Conservation (phyloP, 2,888 invertebrate species). For the Heliothis peltigera region DNA sequence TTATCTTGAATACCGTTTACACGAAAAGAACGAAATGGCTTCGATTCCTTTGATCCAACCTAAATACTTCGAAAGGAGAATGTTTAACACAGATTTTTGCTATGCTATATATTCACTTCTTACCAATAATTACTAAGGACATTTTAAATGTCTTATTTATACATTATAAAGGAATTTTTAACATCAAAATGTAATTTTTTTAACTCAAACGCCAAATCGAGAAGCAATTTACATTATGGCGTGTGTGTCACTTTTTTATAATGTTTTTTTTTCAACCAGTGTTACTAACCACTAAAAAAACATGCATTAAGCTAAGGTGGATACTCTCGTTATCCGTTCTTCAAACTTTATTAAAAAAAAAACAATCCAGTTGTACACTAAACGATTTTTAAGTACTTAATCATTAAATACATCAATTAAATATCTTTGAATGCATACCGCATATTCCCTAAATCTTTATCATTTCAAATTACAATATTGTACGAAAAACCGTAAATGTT, state of each 20-base stretch:
- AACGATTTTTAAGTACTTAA: too few species aligned
- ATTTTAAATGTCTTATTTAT: constrained; percentile 84
- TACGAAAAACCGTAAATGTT: constrained; percentile 36
- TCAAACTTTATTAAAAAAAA: too few species aligned
- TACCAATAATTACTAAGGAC: constrained; percentile 85
- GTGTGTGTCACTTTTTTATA: constrained; percentile 89
- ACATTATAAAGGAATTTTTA: constrained; percentile 76
- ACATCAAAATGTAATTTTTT: constrained; percentile 83
- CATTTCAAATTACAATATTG: neutral
- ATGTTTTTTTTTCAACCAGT: constrained; percentile 74
- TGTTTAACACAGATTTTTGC: constrained; percentile 62
- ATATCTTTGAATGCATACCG: neutral
- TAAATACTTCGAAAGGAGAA: constrained; percentile 76
- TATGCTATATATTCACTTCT: constrained; percentile 70
- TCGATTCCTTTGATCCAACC: constrained; percentile 86
- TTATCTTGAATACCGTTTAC: constrained; percentile 73
- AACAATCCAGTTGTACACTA: too few species aligned
- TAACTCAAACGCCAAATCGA: constrained; percentile 88
- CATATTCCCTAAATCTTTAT: neutral
- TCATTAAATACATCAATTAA: too few species aligned
- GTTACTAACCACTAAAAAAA: constrained; percentile 50
- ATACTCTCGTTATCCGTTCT: constrained; percentile 38
- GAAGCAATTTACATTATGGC: constrained; percentile 90
- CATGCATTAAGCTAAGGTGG: neutral
- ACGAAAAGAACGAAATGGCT: constrained; percentile 85